phyloP scores from a whole-genome alignment of 2,888 invertebrate species.

The Frankliniella fusca region DNA sequence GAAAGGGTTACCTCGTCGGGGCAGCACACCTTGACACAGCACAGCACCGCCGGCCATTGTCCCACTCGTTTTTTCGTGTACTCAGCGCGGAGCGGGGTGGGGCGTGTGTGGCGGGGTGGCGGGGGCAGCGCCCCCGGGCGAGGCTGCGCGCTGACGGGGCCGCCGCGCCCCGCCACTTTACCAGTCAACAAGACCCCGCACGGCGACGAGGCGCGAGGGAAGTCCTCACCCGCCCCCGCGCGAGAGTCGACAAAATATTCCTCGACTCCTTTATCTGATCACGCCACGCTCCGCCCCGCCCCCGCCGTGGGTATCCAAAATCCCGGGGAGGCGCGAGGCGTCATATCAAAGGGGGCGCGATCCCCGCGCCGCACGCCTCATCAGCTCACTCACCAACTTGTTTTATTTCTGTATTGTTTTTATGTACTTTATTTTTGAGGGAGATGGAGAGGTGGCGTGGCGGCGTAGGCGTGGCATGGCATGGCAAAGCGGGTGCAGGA shows the following conservation, averaged over 20 bases:
- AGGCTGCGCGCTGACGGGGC: neutral
- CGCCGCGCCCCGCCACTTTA: neutral
- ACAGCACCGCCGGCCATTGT: too few species aligned
- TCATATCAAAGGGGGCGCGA: neutral
- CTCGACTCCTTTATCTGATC: neutral
- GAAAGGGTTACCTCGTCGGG: too few species aligned
- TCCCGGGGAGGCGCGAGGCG: neutral
- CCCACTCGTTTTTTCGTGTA: too few species aligned
- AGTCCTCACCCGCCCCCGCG: too few species aligned
- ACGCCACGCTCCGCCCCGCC: neutral
- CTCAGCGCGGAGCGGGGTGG: neutral
- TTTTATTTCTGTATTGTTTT: too few species aligned
- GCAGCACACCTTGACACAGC: too few species aligned
- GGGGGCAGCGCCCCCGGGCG: neutral
- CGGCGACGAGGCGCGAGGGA: too few species aligned
- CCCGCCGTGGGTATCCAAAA: neutral
- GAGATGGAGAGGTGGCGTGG: too few species aligned
- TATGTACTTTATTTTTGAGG: too few species aligned
- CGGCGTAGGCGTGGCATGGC: too few species aligned
- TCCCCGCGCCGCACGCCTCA: neutral
- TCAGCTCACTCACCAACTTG: neutral
- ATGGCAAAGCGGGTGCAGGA: neutral
- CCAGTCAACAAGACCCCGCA: neutral
- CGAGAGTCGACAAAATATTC: too few species aligned
- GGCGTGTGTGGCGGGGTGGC: neutral